Percentiles rank a stretch among this genome's conserved stretches.
Conservation (phyloP, 2,797 vertebrate genomes). For the Nasua narica region DNA sequence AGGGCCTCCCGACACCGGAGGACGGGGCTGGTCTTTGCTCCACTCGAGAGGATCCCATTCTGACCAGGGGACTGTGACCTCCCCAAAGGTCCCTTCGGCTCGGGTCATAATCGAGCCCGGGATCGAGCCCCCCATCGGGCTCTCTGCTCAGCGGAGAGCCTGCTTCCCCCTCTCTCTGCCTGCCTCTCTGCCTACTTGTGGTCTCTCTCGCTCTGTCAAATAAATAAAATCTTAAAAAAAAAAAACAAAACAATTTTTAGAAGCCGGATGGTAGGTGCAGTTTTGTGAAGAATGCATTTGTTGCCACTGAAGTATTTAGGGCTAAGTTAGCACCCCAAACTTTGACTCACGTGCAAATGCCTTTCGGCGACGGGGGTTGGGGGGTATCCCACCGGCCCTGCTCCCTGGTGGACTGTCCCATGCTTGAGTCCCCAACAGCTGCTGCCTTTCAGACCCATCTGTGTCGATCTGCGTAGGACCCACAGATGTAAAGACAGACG, state of each 20-base stretch:
- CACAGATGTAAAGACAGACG: no score
- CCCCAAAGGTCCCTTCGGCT: neutral
- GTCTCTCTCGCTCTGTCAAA: neutral
- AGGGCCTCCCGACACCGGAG: neutral
- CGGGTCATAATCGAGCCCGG: neutral
- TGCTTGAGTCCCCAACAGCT: fast-evolving
- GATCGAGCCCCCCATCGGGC: neutral
- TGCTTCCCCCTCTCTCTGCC: neutral
- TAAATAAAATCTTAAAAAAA: neutral
- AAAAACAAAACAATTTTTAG: neutral
- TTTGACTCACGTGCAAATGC: fast-evolving
- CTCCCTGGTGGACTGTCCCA: neutral
- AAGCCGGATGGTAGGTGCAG: neutral
- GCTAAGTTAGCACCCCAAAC: neutral
- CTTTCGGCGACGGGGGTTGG: neutral
- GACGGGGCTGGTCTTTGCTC: neutral
- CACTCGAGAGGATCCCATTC: neutral
- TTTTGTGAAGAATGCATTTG: no score
- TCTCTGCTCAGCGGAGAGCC: neutral
- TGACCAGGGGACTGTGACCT: neutral
- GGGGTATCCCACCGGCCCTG: neutral
- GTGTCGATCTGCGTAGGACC: fast-evolving
- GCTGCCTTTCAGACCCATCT: fast-evolving
- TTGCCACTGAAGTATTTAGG: neutral
- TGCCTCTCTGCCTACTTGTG: neutral